phyloP scores from a whole-genome alignment of 2,113 vertebrate species.

The Serinus canaria region DNA sequence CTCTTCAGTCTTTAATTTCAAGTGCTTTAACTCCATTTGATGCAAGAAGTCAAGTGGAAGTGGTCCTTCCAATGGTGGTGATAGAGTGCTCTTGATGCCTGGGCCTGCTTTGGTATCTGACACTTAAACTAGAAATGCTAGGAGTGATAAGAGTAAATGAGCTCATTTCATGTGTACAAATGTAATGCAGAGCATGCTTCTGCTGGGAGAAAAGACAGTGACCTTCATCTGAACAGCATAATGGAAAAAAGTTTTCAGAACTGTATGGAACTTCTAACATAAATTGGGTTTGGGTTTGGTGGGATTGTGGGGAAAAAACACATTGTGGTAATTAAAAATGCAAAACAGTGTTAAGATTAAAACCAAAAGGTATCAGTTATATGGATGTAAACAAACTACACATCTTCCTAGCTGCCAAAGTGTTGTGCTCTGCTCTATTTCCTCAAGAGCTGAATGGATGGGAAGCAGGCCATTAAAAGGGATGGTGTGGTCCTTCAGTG shows the following conservation, averaged over 20 bases:
- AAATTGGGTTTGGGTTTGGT: background rate
- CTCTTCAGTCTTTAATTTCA: background rate
- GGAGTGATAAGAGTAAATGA: background rate
- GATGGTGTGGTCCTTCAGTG: background rate
- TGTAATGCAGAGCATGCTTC: background rate
- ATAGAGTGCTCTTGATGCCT: background rate
- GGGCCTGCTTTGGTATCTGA: background rate
- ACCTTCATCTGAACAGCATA: background rate
- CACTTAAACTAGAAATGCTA: constrained; percentile 3
- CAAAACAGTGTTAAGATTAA: background rate
- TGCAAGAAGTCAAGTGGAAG: constrained; percentile 13
- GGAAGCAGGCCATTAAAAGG: background rate
- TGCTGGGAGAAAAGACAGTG: background rate
- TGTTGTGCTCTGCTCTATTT: background rate
- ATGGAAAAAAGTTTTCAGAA: background rate
- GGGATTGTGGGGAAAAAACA: background rate
- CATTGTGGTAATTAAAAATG: background rate
- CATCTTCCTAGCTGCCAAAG: background rate
- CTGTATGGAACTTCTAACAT: background rate
- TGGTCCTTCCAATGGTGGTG: background rate
- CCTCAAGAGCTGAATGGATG: background rate
- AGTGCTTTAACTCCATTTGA: constrained; percentile 6
- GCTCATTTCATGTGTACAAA: background rate
- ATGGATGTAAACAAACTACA: background rate
- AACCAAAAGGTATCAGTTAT: background rate